Evolutionary conservation across 2,113 vertebrate genomes (phyloP).

Genomic region (Dipodomys merriami): DNA sequence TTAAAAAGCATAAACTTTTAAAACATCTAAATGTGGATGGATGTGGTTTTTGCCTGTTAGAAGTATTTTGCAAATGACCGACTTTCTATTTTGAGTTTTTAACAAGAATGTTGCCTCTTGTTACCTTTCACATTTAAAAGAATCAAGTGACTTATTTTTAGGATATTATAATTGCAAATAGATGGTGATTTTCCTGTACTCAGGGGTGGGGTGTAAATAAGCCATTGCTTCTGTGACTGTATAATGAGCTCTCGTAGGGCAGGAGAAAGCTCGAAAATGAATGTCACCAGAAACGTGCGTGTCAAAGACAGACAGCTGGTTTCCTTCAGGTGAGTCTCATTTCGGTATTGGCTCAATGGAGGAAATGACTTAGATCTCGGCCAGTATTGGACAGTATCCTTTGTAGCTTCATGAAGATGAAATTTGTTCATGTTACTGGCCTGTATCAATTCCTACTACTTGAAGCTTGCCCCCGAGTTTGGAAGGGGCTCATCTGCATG

Average conservation of each 20-base stretch:
- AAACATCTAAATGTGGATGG: constrained; percentile 26
- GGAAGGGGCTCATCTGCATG: background rate
- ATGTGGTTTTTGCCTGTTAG: background rate
- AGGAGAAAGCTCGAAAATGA: constrained; percentile 41
- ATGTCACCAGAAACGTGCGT: background rate
- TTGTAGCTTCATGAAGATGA: background rate
- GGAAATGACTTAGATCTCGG: background rate
- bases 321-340: constrained; percentile 12
- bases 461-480: background rate
- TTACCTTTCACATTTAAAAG: constrained; percentile 60
- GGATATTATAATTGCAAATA: constrained; percentile 55
- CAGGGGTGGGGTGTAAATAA: constrained; percentile 44
- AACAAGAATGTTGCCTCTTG: constrained; percentile 46
- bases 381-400: background rate
- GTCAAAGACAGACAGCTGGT: background rate
- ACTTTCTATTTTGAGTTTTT: constrained; percentile 60
- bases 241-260: background rate
- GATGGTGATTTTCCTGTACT: constrained; percentile 54
- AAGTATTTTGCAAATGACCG: constrained; percentile 69
- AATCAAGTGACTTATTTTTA: constrained; percentile 56
- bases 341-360: background rate
- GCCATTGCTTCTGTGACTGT: background rate
- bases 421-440: background rate
- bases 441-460: background rate
- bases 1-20: constrained; percentile 38